A percentile compares a stretch with the other conserved stretches of the same genome.
These are phyloP conservation scores for Caenorhabditis sulstoni DNA, from an alignment of 2,888 invertebrate genomes.

Conservation along the genomic window DNA sequence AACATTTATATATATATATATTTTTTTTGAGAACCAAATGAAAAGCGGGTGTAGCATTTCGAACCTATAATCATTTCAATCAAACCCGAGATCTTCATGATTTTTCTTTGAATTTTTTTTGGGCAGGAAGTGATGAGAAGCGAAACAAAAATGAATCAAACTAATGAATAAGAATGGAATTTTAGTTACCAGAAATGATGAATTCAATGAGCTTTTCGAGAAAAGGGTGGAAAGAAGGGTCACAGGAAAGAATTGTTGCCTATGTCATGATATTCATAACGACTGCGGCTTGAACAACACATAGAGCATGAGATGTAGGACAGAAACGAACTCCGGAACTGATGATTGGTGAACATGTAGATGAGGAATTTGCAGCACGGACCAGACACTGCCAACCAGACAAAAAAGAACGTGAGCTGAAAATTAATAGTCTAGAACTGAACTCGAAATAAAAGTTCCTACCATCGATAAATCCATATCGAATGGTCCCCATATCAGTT, in stretches of 20 bases:
- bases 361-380: constrained; percentile 96
- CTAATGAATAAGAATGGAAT: too few relatives aligned
- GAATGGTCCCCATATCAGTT: constrained; percentile 57
- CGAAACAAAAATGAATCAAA: too few relatives aligned
- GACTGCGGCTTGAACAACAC: constrained; percentile 59
- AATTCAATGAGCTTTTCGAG: constrained; percentile 2
- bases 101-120: not conserved
- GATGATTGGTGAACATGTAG: constrained; percentile 91
- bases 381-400: constrained; percentile 95
- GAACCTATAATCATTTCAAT: constrained; percentile 2
- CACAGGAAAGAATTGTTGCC: constrained; percentile 64
- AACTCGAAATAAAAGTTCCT: constrained; percentile 14
- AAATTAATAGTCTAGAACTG: not conserved
- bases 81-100: not conserved
- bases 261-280: constrained; percentile 69
- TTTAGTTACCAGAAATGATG: constrained; percentile 21
- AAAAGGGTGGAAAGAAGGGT: not conserved
- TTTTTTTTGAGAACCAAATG: too few relatives aligned
- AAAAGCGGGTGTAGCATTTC: not conserved
- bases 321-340: constrained; percentile 84
- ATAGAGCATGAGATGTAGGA: constrained; percentile 58
- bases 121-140: constrained; percentile 4
- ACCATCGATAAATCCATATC: constrained; percentile 67
- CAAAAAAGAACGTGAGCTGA: constrained; percentile 82
- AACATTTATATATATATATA: not conserved